A percentile compares a stretch with the other conserved stretches of the same genome.
These are phyloP conservation scores for Burhinus bistriatus DNA, from an alignment of 2,113 vertebrate species.

Conservation along the genomic window DNA sequence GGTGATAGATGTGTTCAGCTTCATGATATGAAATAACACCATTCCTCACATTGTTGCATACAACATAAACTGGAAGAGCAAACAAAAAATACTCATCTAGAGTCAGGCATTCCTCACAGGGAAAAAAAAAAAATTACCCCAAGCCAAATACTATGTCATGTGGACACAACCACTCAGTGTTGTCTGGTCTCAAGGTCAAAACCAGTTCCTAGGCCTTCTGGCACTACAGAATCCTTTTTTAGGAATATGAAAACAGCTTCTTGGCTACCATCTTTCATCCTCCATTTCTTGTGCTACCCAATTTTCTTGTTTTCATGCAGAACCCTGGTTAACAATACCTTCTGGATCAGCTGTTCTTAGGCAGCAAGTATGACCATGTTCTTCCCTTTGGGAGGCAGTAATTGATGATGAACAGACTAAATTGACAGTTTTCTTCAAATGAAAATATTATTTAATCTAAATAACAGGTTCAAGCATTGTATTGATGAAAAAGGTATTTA, in stretches of 20 bases:
- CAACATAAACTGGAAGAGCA: background rate
- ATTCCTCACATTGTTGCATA: background rate
- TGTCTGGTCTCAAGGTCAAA: background rate
- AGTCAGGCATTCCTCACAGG: rapidly evolving
- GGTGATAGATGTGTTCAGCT: background rate
- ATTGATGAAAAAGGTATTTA: background rate
- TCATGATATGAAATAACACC: background rate
- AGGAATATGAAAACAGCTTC: background rate
- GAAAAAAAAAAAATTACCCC: too few species aligned
- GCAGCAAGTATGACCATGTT: background rate
- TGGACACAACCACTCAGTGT: background rate
- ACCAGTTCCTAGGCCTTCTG: background rate
- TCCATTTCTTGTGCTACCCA: background rate
- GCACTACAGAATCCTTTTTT: background rate
- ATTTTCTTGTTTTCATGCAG: background rate
- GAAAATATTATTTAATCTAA: background rate
- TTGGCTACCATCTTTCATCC: background rate
- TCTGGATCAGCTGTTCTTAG: background rate
- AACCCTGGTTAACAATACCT: background rate
- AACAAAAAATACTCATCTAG: background rate
- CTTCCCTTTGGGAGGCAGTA: background rate
- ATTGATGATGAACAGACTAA: background rate
- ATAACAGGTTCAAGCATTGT: background rate
- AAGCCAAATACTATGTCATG: background rate
- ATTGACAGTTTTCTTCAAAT: background rate